These are phyloP conservation scores for Danaus melanippus DNA, from an alignment of 1,140 invertebrate species.

Conservation along the genomic window DNA sequence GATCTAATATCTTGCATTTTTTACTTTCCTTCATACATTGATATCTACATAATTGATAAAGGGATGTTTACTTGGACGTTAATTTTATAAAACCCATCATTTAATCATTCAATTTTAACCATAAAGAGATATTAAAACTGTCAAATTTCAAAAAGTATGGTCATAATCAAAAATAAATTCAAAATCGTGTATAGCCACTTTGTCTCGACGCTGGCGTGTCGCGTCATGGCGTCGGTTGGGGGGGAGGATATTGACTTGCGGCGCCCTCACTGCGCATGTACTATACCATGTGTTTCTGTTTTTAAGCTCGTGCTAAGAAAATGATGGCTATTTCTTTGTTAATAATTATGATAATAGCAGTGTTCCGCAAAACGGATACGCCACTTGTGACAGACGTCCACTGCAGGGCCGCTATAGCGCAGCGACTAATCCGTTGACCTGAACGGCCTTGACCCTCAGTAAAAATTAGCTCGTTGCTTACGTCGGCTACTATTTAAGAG, in stretches of 20 bases:
- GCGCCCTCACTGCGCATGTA: constrained; percentile 59
- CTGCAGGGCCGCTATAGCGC: constrained; percentile 25
- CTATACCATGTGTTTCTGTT: constrained; percentile 66
- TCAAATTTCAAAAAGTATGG: no score
- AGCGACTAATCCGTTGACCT: constrained; percentile 15
- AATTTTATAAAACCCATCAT: no score
- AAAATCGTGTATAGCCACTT: constrained; percentile 23
- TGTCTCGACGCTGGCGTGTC: constrained; percentile 17
- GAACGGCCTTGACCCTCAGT: constrained; percentile 39
- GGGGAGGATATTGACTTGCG: constrained; percentile 69
- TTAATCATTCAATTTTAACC: no score
- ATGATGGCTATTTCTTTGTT: constrained; percentile 42
- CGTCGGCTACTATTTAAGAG: constrained; percentile 16
- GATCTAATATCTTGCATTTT: no score
- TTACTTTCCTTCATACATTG: no score
- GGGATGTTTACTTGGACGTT: no score
- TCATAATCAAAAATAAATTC: background rate
- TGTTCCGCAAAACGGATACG: constrained; percentile 21
- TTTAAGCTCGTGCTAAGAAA: constrained; percentile 49
- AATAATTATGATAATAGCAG: constrained; percentile 24
- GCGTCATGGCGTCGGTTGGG: constrained; percentile 57
- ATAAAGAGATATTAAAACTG: no score
- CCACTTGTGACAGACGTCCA: constrained; percentile 14
- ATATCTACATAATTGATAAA: no score
- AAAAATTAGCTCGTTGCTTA: constrained; percentile 25